phyloP scores from a whole-genome alignment of 2,113 vertebrate genomes.

The Aegypius monachus region DNA sequence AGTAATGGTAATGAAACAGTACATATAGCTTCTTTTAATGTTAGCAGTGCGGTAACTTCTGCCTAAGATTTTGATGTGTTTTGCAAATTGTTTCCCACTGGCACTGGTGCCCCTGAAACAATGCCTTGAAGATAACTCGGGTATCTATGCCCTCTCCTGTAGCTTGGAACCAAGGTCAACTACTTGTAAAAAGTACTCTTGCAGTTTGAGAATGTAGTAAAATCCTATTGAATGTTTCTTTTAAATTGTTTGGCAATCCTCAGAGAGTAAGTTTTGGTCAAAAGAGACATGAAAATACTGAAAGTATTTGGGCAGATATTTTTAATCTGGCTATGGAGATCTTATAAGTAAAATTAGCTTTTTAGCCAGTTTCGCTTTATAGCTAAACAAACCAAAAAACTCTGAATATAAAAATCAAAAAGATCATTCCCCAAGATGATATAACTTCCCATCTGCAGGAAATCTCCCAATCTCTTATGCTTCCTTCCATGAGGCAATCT shows the following conservation, averaged over 20 bases:
- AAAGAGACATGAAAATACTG: background rate
- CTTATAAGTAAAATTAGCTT: background rate
- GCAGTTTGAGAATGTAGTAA: background rate
- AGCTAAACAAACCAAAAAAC: background rate
- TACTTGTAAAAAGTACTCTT: background rate
- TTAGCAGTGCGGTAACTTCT: background rate
- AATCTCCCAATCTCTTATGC: background rate
- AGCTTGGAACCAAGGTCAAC: background rate
- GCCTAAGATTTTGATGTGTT: background rate
- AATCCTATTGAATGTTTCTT: background rate
- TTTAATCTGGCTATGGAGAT: background rate
- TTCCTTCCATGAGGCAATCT: background rate
- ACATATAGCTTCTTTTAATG: background rate
- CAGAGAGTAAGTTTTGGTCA: background rate
- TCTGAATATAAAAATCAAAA: background rate
- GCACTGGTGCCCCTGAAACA: background rate
- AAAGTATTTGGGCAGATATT: background rate
- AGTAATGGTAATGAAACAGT: background rate
- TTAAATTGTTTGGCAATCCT: background rate
- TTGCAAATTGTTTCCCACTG: background rate
- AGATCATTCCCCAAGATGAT: background rate
- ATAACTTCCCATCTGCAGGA: background rate
- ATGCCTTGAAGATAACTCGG: background rate
- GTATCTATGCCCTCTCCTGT: background rate
- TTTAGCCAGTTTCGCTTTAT: background rate